Conservation (phyloP, 1,140 invertebrate species). For the Rhyacophila brunnea region DNA sequence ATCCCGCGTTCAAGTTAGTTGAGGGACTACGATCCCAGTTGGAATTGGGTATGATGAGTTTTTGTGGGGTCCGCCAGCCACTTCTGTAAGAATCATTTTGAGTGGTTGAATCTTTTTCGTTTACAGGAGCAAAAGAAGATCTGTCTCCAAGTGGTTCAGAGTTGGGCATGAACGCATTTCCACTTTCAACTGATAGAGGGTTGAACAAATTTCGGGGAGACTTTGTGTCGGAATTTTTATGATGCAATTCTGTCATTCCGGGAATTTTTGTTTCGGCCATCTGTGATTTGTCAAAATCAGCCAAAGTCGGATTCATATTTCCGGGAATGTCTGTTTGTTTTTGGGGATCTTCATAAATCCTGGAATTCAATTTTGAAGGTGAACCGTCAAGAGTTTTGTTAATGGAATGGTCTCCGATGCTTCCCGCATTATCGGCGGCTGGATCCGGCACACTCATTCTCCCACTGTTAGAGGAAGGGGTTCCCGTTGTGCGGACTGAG, state of each 20-base stretch:
- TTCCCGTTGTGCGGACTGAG: constrained; percentile 36
- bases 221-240: constrained; percentile 8
- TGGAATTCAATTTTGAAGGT: constrained; percentile 23
- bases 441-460: constrained; percentile 22
- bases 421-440: constrained; percentile 9
- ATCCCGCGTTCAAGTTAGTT: constrained; percentile 35
- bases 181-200: neutral
- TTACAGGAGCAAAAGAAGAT: neutral
- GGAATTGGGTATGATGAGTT: constrained; percentile 28
- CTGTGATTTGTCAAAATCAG: constrained; percentile 41
- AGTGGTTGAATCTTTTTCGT: constrained; percentile 12
- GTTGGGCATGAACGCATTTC: neutral
- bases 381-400: constrained; percentile 21
- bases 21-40: constrained; percentile 29
- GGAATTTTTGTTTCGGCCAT: constrained; percentile 47
- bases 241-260: constrained; percentile 44
- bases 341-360: constrained; percentile 24
- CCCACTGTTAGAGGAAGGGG: constrained; percentile 28
- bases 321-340: constrained; percentile 37
- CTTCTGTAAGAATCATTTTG: constrained; percentile 10
- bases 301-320: constrained; percentile 38
- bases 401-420: constrained; percentile 13
- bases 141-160: constrained; percentile 1
- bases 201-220: neutral
- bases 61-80: constrained; percentile 51